These are phyloP conservation scores for Trogon surrucura DNA, from an alignment of 2,113 vertebrate genomes.

Conservation along the genomic window DNA sequence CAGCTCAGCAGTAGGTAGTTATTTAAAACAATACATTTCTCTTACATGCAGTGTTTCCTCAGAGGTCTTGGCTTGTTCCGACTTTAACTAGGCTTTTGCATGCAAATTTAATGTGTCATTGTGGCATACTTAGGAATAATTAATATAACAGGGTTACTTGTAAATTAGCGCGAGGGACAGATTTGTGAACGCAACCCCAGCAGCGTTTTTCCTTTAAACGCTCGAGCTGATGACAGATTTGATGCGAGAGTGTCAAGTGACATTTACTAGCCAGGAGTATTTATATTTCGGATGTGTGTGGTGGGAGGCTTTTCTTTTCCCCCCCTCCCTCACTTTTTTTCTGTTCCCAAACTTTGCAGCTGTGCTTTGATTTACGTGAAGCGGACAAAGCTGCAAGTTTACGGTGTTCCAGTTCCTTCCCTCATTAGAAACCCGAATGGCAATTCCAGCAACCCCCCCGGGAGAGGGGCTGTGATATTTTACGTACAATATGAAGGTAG, in stretches of 20 bases:
- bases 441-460: not conserved
- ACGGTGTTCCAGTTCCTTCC: not conserved
- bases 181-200: slow-evolving; percentile 3
- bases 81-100: slow-evolving; percentile 23
- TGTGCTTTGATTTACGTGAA: slow-evolving; percentile 1
- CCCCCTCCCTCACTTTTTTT: not conserved
- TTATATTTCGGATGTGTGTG: slow-evolving; percentile 49
- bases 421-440: not conserved
- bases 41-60: not conserved
- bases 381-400: not conserved
- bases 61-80: slow-evolving; percentile 23
- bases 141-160: slow-evolving; percentile 19
- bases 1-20: slow-evolving; percentile 39
- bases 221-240: slow-evolving; percentile 1
- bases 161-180: not conserved
- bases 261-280: slow-evolving; percentile 46
- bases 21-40: slow-evolving; percentile 42
- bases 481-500: rapidly evolving
- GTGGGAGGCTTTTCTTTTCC: not conserved
- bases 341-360: slow-evolving; percentile 38
- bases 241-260: slow-evolving; percentile 56
- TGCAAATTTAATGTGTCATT: slow-evolving; percentile 56
- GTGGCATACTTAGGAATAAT: slow-evolving; percentile 25
- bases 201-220: not conserved
- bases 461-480: not conserved